These are phyloP conservation scores for Redunca redunca DNA, from an alignment of 2,113 vertebrate species.

Conservation along the genomic window DNA sequence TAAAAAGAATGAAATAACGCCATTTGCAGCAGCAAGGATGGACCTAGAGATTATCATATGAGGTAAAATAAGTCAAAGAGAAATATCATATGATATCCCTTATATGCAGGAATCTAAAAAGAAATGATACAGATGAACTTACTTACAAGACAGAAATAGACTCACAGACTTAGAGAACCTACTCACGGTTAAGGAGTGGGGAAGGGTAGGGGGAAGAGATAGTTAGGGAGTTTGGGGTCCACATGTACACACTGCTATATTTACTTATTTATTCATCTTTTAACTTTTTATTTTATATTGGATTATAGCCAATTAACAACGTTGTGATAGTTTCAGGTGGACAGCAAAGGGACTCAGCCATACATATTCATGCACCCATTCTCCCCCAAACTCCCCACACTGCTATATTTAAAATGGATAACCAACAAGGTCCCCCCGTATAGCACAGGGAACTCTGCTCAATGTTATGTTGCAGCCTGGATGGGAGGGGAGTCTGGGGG, in stretches of 20 bases:
- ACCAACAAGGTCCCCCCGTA: not conserved
- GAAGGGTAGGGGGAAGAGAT: not conserved
- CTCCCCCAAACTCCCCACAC: not conserved
- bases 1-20: not conserved
- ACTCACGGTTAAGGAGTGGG: not conserved
- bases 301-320: not conserved
- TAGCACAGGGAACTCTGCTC: not conserved
- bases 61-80: not conserved
- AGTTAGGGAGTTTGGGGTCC: not conserved
- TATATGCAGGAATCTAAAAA: not conserved
- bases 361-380: not conserved
- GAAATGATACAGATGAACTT: not conserved
- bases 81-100: not conserved
- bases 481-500: not conserved
- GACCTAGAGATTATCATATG: not conserved
- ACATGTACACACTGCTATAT: not conserved
- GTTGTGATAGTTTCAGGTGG: not conserved
- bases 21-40: not conserved
- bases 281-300: not conserved
- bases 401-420: not conserved
- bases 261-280: not conserved
- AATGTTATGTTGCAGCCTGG: not conserved
- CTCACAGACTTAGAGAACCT: not conserved
- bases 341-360: not conserved
- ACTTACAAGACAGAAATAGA: not conserved